Percentiles rank a stretch among this genome's conserved stretches.
Evolutionary conservation across 2,797 vertebrate species (phyloP).

Genomic region (Myiothlypis coronata): DNA sequence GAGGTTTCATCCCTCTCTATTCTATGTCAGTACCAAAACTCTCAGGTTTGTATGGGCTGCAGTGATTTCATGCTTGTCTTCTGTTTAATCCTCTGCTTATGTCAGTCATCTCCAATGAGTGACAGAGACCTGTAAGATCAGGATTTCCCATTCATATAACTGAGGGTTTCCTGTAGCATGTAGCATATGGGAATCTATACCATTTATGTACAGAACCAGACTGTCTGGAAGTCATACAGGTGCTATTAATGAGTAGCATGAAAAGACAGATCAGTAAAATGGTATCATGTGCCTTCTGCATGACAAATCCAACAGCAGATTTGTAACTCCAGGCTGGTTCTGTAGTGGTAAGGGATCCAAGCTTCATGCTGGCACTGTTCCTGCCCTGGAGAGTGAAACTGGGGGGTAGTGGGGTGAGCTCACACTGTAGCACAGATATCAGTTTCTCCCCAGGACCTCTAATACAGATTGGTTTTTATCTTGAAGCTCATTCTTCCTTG

Average conservation of each 20-base stretch:
- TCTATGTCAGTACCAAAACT: background rate
- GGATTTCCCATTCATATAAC: background rate
- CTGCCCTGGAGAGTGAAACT: background rate
- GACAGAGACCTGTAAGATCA: background rate
- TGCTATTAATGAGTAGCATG: background rate
- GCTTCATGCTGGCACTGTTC: background rate
- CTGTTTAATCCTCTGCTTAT: background rate
- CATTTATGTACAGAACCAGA: background rate
- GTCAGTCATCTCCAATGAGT: background rate
- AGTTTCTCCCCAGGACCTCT: background rate
- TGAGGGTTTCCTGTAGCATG: background rate
- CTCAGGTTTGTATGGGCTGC: background rate
- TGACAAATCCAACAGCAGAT: background rate
- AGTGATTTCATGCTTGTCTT: background rate
- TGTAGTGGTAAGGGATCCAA: rapidly evolving
- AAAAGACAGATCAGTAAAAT: background rate
- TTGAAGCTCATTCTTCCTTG: background rate
- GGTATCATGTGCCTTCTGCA: background rate
- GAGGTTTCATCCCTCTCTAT: background rate
- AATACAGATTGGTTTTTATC: background rate
- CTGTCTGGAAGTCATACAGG: background rate
- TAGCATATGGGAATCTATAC: too few relatives aligned
- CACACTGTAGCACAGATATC: background rate
- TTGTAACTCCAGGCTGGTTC: background rate
- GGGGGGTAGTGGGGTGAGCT: background rate